Base-by-base conservation (phyloP, 2,888 invertebrate genomes). In the Drosophila kambysellisi region DNA sequence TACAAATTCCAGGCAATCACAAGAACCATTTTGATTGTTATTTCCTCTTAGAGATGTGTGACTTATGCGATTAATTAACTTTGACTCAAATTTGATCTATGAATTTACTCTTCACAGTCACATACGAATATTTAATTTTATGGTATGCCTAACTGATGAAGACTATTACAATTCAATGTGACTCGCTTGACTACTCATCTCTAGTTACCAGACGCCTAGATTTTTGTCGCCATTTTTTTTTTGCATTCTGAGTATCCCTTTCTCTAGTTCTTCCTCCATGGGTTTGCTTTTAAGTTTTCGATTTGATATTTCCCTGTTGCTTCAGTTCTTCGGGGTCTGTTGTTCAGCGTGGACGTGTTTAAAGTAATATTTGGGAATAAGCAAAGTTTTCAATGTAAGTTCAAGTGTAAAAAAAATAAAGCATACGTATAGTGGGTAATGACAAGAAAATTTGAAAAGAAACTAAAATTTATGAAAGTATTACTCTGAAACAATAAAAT, bases 291-390 rank as follows among this genome's bases (percentile, higher is more conserved):
- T 4, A 6, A 11, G 17, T 37, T 4, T 54, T 25, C 17, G 35
- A 33, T 52, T 41, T 6, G 4, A 25, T 50, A 12, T 25, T 54
- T 9, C 3, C 11, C 2, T 29, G 29, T 37, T 11, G 9, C 6
- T 30, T 63, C 9, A 80, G 70, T 80, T 54, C 41, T 54, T 63
- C 48, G 53, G 53, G 50, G 20, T 63, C 37, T n/a, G n/a, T 58
- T 43, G 63, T 70, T 66, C 63, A 41, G 12, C n/a, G 7, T n/a
- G 60, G 66, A 43, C 25, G 76, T 67, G 17, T 4, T 8, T 3
- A 3, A n/a, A 37, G 17, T 30, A 3, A n/a, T n/a, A 56, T 53
- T 39, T 2, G 25, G 1, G 8, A 17, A 29, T 3, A 56, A 39
- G 8, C 8, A 2, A 8, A 43, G 29, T 43, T 33, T 48, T 11